These are phyloP conservation scores for Otocyon megalotis DNA, from an alignment of 2,113 vertebrate species.

Conservation along the genomic window DNA sequence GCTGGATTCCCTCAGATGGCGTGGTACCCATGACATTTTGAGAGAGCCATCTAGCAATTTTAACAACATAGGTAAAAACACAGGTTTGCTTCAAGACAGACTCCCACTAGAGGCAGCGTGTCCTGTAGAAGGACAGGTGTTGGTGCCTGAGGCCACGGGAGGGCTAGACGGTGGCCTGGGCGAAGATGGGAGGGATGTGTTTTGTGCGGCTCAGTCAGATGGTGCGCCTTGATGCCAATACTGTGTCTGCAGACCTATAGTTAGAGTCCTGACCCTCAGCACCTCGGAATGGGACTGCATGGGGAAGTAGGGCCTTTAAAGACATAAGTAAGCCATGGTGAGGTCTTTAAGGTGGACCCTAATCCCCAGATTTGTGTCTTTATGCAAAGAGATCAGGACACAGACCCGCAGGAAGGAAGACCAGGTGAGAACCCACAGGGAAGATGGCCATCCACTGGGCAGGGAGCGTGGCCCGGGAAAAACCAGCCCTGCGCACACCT, in stretches of 20 bases:
- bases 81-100: fast-evolving
- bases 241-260: too few species aligned
- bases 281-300: background rate
- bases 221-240: fast-evolving
- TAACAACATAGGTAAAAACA: background rate
- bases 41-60: background rate
- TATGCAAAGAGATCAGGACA: background rate
- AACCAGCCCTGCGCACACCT: fast-evolving
- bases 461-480: background rate
- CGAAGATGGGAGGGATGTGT: background rate
- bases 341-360: background rate
- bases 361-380: background rate
- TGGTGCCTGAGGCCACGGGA: background rate
- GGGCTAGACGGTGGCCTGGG: background rate
- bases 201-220: fast-evolving
- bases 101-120: background rate
- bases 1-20: fast-evolving
- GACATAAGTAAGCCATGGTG: background rate
- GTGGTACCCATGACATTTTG: background rate
- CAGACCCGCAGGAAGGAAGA: fast-evolving
- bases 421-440: fast-evolving
- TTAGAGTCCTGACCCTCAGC: background rate
- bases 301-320: background rate
- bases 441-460: fast-evolving
- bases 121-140: background rate